A percentile compares a stretch with the other conserved stretches of the same genome.
Evolutionary conservation across 2,113 vertebrate species (phyloP).

Genomic region (Hucho hucho): DNA sequence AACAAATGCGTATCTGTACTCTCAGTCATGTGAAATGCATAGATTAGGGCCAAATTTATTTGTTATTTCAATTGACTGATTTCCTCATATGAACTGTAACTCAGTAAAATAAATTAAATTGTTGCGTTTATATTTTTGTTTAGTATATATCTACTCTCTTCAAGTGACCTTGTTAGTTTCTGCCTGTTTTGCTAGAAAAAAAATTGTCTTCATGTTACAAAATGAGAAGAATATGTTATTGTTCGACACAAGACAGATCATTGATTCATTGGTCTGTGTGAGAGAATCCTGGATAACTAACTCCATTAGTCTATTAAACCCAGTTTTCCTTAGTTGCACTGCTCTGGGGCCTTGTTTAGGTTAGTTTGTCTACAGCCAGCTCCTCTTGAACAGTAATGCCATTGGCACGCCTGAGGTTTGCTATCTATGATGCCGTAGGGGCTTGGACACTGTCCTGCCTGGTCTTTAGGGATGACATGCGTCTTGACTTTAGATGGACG

Average conservation of each 20-base stretch:
- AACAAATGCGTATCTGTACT: too few species aligned
- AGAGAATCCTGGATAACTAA: slow-evolving; percentile 1
- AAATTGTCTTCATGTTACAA: neutral
- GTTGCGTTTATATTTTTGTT: neutral
- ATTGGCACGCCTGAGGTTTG: neutral
- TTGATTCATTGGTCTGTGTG: neutral
- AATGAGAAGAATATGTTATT: neutral
- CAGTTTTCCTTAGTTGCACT: neutral
- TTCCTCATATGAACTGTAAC: too few species aligned
- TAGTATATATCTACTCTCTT: neutral
- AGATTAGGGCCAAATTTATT: too few species aligned
- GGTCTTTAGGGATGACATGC: neutral
- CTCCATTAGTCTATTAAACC: neutral
- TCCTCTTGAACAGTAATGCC: neutral
- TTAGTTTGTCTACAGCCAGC: neutral
- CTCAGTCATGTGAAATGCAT: too few species aligned
- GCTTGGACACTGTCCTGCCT: neutral
- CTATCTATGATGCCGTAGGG: neutral
- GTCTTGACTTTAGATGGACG: neutral
- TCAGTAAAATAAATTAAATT: too few species aligned
- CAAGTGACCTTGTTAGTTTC: neutral
- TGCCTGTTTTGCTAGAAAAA: neutral
- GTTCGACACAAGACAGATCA: neutral
- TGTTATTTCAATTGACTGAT: too few species aligned
- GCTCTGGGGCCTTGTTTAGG: neutral